Evolutionary conservation across 2,797 vertebrate species (phyloP), one percentile per base, ranked within the genome.

Genomic region (Loriculus beryllinus): DNA sequence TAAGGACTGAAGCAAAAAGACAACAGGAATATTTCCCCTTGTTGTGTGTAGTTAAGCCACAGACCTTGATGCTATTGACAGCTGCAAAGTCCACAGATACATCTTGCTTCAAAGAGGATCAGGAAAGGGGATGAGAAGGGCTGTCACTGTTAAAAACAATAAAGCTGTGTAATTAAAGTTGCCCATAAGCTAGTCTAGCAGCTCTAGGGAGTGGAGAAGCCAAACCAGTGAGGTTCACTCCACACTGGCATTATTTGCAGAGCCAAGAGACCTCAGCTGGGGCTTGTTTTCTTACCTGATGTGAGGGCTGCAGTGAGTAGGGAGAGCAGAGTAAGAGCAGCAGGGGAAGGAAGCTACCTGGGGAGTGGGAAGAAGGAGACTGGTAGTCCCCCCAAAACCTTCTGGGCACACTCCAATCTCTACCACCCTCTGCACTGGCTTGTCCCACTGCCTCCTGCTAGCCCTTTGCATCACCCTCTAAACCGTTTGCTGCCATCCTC

Each of bases 261-360:
- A 40, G 23, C 31, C 31, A 68, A 37, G 71, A 45, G 62, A 14
- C 12, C 18, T 31, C 6, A 3, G 4, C 62, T 7, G 4, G 23
- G 29, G 1, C 25, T 48, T 49, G n/a, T 15, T 60, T 78, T 40
- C 26, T 16, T 59, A 35, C 25, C 17, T 0, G 0, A 6, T 2
- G 4, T 15, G n/a, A 51, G 45, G 26, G 19, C 54, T 79, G 45
- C 37, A 0, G 0, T 7, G 29, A 69, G 42, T 4, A 5, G 22
- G 19, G 25, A 9, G 12, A 86, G 60, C 31, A 56, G 35, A 33
- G 18, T 4, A 25, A 15, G 7, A 74, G 57, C 23, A 68, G 3
- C 69, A 67, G 23, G 13, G 21, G 9, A 2, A 40, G 8, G 10
- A 22, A 3, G 4, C 22, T 68, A 29, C n/a, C n/a, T 20, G 47